Conservation (phyloP, 2,888 invertebrate species). For the Oligia strigilis region DNA sequence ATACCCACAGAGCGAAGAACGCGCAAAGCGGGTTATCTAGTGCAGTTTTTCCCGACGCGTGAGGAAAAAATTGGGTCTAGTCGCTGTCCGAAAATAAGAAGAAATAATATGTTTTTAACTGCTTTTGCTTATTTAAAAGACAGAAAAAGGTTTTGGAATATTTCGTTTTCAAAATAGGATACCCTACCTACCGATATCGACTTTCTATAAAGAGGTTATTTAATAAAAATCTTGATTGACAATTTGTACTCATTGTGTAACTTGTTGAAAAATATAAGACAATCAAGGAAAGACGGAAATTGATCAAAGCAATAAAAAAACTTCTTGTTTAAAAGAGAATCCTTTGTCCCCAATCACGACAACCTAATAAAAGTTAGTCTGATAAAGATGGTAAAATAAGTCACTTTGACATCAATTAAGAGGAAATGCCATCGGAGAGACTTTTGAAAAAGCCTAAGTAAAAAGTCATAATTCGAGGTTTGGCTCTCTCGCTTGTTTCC, state of each 20-base stretch:
- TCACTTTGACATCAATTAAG: conserved; percentile 24
- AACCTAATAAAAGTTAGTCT: background rate
- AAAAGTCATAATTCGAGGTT: no score
- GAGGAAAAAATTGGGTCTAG: background rate
- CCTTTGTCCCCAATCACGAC: background rate
- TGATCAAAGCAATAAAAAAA: background rate
- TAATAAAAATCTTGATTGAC: background rate
- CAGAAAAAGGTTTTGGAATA: background rate
- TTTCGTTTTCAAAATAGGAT: background rate
- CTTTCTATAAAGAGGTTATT: background rate
- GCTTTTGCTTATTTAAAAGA: no score
- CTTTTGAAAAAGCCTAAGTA: no score
- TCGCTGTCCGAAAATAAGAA: background rate
- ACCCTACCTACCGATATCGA: no score
- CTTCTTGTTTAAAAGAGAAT: background rate
- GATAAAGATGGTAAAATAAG: background rate
- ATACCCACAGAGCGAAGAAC: conserved; percentile 47
- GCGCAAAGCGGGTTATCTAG: background rate
- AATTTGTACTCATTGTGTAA: background rate
- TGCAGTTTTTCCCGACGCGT: background rate
- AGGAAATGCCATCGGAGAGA: background rate
- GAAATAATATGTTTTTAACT: background rate
- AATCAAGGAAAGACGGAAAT: background rate
- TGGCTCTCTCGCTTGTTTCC: no score
- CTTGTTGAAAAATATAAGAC: background rate